phyloP scores from a whole-genome alignment of 2,888 invertebrate genomes.

The Pterostichus niger region DNA sequence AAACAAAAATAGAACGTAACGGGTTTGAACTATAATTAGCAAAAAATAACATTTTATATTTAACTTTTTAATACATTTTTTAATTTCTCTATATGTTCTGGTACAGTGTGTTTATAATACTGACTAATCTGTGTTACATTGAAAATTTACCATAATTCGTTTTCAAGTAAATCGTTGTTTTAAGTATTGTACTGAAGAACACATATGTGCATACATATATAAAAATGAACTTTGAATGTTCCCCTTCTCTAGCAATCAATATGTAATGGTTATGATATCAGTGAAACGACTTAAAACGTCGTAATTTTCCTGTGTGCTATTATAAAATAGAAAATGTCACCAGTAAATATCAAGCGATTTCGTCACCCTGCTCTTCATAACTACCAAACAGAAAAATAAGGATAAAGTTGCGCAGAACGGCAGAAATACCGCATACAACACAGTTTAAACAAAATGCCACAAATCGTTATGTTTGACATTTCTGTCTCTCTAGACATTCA shows the following conservation, averaged over 20 bases:
- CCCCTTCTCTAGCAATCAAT: not conserved
- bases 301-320: conserved; percentile 29
- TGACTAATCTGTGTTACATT: no score
- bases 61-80: no score
- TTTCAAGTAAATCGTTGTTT: no score
- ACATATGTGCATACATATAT: no score
- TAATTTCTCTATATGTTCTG: no score
- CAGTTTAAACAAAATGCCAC: conserved; percentile 55
- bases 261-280: conserved; percentile 4
- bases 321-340: conserved; percentile 54
- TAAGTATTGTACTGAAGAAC: no score
- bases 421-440: conserved; percentile 30
- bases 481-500: not conserved
- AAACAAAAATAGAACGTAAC: no score
- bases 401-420: conserved; percentile 4
- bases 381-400: conserved; percentile 3
- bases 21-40: no score
- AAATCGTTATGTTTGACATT: conserved; percentile 26
- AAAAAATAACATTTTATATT: no score
- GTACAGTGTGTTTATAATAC: no score
- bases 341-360: conserved; percentile 60
- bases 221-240: no score
- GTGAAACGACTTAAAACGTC: conserved; percentile 26
- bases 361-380: conserved; percentile 52
- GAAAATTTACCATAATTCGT: no score